Base-by-base conservation (phyloP, 2,113 vertebrate species). In the Platichthys stellatus region DNA sequence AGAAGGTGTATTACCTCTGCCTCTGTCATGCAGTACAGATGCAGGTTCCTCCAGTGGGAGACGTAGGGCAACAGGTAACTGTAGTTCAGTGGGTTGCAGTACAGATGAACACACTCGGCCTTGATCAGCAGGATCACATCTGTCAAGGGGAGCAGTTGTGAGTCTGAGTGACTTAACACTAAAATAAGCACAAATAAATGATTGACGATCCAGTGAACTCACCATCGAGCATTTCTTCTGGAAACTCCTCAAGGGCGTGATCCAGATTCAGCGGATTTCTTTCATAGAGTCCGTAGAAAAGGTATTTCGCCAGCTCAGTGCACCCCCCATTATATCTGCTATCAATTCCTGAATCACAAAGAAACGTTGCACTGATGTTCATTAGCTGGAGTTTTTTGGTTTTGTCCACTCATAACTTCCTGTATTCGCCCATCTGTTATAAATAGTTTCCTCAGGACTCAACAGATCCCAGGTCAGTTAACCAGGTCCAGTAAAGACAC, bases 41-140 rank as follows among this genome's bases (percentile, higher is more conserved):
- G 96, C 80, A 99, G 93, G 86, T 99, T 99, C 90, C 96, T 97
- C 98, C 97, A 99, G 90, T 96, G 94, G 0, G 96, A 97, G 78
- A 99, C 94, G 20, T 96, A 97, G 0, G 97, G 96, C 88, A 99
- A 74, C 65, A 99, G 94, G 80, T 96, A 96, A 40, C 77, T 90
- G 81, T 97, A 99, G 93, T 99, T 99, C 76, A 98, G 90, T 58
- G 98, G 97, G 90, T 98, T 99, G 90, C 98, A 99, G 89, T 99
- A 99, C 68, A 99, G 94, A 79, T 99, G 97, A 81, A 99, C 95
- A 70, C 96, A 96, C 70, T 99, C 96, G 0, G 95, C 92, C 84
- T 98, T 97, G 77, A 99, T 95, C 84, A 99, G 88, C 76, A 99
- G 87, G 78, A 99, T 97, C 72, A 98, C 95, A 90, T 99, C 98